Base-by-base conservation (phyloP, 1,140 invertebrate genomes). In the Zaprionus africanus region DNA sequence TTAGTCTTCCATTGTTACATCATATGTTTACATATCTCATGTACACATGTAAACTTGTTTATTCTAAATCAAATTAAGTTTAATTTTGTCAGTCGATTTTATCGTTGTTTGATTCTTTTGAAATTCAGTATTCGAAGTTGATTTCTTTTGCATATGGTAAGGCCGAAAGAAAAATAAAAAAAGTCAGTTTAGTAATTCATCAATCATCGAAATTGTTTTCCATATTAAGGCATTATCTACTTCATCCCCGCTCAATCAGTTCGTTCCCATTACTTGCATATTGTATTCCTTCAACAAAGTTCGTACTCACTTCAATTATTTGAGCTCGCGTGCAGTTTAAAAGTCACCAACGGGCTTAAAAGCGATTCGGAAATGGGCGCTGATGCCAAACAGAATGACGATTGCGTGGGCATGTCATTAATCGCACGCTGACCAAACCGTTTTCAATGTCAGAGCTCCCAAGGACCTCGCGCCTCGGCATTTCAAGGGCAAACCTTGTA, bases 371-470 rank as follows among this genome's bases (percentile, higher is more conserved):
- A 66, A 66, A 57, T 66, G 24, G 53, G 34, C 36, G 49, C 19
- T 34, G 9, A 49, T 15, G 12, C 38, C 46, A 58, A 64, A 64
- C 17, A 58, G 28, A 54, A 54, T 49, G 59, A 38, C 61, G 34
- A 28, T 43, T 28, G 19, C 26, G 34, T 54, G 24, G 43, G 46
- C 31, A 49, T 17, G 66, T 38, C 13, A 62, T 69, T 62, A 61
- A 69, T 56, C 51, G 72, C 72, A 62, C 51, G 64, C 67, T 58
- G 67, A 65, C 56, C 74, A 65, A 63, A 63, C 41, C 54, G 6
- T n/a, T 53, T 65, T 71, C 74, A 76, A 76, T 54, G 68, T 36
- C 74, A 76, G 5, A 56, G 61, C 46, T 17, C 26, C 36, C 51
- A 51, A 51, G 46, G 22, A 51, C 46, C 13, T 56, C 6, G 53